These are phyloP conservation scores for Astreopora myriophthalma DNA, from an alignment of 64 coral and sea anemone genomes.

Conservation along the genomic window DNA sequence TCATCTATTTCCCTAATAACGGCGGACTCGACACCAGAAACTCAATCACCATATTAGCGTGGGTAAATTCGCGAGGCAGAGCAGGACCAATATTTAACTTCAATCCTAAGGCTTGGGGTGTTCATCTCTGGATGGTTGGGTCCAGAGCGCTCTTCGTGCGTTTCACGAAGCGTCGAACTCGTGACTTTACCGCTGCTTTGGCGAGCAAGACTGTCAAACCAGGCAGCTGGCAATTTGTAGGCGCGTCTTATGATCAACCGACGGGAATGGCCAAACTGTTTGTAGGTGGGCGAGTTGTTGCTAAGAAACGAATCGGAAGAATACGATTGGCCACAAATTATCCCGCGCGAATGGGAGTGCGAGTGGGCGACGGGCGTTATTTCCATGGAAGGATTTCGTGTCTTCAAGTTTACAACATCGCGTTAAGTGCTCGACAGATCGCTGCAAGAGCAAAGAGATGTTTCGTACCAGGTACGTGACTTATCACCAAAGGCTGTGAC, in stretches of 20 bases:
- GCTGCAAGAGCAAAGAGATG: conserved; percentile 67
- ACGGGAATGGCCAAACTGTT: conserved; percentile 76
- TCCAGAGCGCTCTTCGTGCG: conserved; percentile 46
- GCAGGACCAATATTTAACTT: conserved; percentile 75
- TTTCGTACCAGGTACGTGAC: conserved; percentile 60
- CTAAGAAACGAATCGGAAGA: conserved; percentile 60
- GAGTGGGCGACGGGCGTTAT: conserved; percentile 52
- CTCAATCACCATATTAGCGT: conserved; percentile 80
- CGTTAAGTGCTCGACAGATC: conserved; percentile 72
- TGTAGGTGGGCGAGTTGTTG: conserved; percentile 60
- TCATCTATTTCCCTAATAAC: conserved; percentile 66
- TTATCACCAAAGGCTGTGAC: background rate
- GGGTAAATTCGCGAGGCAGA: conserved; percentile 53
- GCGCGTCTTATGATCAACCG: conserved; percentile 69
- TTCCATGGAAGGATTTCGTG: conserved; percentile 90
- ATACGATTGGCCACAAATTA: conserved; percentile 84
- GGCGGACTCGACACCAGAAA: conserved; percentile 70
- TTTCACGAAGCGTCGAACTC: conserved; percentile 29
- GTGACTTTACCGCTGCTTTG: conserved; percentile 46
- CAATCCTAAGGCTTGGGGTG: conserved; percentile 58
- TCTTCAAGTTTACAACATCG: conserved; percentile 76
- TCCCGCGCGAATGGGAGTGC: conserved; percentile 57
- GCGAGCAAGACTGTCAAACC: conserved; percentile 17
- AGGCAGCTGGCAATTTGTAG: conserved; percentile 75
- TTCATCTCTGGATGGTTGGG: conserved; percentile 72